phyloP scores from a whole-genome alignment of 2,888 invertebrate genomes.

The Drosophila testacea region DNA sequence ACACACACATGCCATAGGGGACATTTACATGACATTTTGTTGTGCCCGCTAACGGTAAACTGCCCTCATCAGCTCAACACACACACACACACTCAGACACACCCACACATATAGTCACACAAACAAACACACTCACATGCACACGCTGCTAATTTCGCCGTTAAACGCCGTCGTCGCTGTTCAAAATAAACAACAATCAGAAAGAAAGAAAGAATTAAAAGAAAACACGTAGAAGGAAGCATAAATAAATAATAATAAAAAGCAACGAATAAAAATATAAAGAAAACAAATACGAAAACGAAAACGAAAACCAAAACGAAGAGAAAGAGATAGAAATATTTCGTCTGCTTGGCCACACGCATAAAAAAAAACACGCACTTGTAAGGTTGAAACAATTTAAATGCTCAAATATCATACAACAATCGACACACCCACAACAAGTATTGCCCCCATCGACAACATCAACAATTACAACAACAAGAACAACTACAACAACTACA shows the following conservation, averaged over 20 bases:
- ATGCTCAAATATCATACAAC: slow-evolving; percentile 53
- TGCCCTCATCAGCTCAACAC: slow-evolving; percentile 21
- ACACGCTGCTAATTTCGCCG: slow-evolving; percentile 52
- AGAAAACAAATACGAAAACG: slow-evolving; percentile 1
- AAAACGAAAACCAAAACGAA: neutral
- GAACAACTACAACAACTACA: slow-evolving; percentile 39
- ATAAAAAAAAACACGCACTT: slow-evolving; percentile 44
- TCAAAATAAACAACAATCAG: slow-evolving; percentile 22
- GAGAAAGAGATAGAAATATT: slow-evolving; percentile 13
- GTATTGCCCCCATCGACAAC: slow-evolving; percentile 30
- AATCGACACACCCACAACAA: slow-evolving; percentile 47
- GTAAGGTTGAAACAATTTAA: slow-evolving; percentile 45
- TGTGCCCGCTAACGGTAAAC: slow-evolving; percentile 49
- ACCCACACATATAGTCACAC: slow-evolving; percentile 8
- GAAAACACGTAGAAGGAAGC: slow-evolving; percentile 11
- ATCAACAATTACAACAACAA: slow-evolving; percentile 48
- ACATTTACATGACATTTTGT: slow-evolving; percentile 47
- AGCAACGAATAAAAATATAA: slow-evolving; percentile 13
- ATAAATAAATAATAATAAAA: slow-evolving; percentile 27
- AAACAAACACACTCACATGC: slow-evolving; percentile 9
- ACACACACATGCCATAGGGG: slow-evolving; percentile 19
- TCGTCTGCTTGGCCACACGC: slow-evolving; percentile 62
- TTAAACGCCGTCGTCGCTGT: slow-evolving; percentile 47
- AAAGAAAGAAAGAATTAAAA: neutral
- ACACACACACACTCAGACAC: slow-evolving; percentile 8